Evolutionary conservation across 2,113 vertebrate genomes (phyloP).

Genomic region (Chaenocephalus aceratus): DNA sequence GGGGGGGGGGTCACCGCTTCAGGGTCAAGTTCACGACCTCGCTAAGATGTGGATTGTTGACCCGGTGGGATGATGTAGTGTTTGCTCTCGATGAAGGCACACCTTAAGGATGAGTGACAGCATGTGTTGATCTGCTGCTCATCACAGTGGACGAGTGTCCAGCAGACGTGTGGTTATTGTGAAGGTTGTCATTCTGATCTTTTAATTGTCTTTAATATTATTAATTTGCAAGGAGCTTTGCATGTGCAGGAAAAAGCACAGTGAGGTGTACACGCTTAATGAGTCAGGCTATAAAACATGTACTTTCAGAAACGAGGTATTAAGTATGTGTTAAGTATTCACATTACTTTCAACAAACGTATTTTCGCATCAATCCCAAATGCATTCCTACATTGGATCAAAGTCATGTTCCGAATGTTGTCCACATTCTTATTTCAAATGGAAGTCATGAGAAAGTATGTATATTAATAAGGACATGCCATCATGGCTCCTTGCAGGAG

Average conservation of each 20-base stretch:
- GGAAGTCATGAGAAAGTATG: too few species aligned
- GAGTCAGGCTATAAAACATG: background rate
- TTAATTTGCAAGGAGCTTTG: conserved; percentile 22
- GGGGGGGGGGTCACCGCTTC: conserved; percentile 30
- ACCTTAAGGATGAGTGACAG: conserved; percentile 1
- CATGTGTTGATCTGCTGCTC: conserved; percentile 41
- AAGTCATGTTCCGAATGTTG: background rate
- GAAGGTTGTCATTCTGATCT: conserved; percentile 13
- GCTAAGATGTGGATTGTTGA: conserved; percentile 59
- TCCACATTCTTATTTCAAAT: background rate
- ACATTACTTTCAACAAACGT: background rate
- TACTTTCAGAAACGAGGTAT: background rate
- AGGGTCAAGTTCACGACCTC: conserved; percentile 66
- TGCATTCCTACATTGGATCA: background rate
- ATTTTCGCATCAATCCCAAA: background rate
- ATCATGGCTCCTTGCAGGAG: background rate
- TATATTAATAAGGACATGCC: background rate
- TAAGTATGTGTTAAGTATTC: too few species aligned
- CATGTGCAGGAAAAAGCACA: conserved; percentile 3
- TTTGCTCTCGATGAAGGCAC: background rate
- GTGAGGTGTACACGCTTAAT: background rate
- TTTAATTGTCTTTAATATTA: conserved; percentile 2
- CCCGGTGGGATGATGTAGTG: conserved; percentile 46
- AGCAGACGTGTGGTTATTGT: conserved; percentile 33
- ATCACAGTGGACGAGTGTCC: conserved; percentile 23